Conservation (phyloP, 2,888 invertebrate species). For the Drosophila atripex region DNA sequence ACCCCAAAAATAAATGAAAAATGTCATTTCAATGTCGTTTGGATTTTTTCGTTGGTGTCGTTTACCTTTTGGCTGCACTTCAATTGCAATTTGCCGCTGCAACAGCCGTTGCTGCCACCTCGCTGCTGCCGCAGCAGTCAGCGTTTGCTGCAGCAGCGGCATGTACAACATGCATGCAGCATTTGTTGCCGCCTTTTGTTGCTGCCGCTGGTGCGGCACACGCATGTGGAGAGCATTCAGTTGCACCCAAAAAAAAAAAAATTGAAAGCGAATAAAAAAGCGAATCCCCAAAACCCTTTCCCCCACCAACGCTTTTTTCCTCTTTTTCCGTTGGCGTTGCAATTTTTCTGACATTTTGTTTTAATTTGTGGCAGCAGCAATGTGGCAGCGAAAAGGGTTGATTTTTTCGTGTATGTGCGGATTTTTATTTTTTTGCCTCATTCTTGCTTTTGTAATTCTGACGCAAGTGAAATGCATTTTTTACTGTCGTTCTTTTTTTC, state of each 20-base stretch:
- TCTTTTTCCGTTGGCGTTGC: constrained; percentile 47
- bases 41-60: constrained; percentile 73
- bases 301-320: constrained; percentile 11
- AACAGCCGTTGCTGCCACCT: constrained; percentile 39
- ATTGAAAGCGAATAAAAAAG: constrained; percentile 1
- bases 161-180: constrained; percentile 41
- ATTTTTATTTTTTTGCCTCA: constrained; percentile 51
- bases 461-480: constrained; percentile 58
- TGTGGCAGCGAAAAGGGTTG: constrained; percentile 63
- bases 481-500: constrained; percentile 19
- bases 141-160: constrained; percentile 29
- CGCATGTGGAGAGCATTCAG: constrained; percentile 74
- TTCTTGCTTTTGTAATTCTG: constrained; percentile 64
- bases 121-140: constrained; percentile 4
- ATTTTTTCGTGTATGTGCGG: constrained; percentile 51
- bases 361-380: constrained; percentile 74
- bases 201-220: constrained; percentile 45
- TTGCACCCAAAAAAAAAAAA: constrained; percentile 53
- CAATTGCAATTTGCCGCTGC: constrained; percentile 74
- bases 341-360: constrained; percentile 80
- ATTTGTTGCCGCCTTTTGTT: constrained; percentile 50
- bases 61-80: constrained; percentile 80
- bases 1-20: constrained; percentile 71
- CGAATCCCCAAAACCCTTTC: constrained; percentile 29
- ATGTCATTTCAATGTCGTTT: constrained; percentile 81